Evolutionary conservation across 2,888 invertebrate species (phyloP).

Genomic region (Alitta virens): DNA sequence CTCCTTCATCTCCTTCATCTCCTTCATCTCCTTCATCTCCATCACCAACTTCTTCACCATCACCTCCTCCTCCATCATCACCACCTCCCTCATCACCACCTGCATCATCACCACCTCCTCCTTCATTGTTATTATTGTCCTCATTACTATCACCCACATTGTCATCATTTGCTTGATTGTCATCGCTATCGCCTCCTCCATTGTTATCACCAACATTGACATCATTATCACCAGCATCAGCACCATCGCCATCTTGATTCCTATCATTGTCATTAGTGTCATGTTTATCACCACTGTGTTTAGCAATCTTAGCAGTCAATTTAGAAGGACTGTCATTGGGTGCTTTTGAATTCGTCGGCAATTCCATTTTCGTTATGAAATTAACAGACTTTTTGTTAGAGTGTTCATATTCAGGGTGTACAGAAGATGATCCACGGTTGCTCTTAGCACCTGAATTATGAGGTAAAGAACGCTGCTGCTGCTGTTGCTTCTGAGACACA

Average conservation of each 20-base stretch:
- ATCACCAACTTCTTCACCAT: neutral
- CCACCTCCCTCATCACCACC: slow-evolving; percentile 3
- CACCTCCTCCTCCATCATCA: slow-evolving; percentile 1
- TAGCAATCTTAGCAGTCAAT: neutral
- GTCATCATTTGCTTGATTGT: slow-evolving; percentile 5
- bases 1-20: neutral
- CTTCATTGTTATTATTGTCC: neutral
- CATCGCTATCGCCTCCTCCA: neutral
- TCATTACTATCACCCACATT: neutral
- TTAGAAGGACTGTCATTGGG: too few relatives aligned
- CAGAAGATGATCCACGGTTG: too few relatives aligned
- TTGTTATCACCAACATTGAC: neutral
- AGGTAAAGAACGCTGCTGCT: too few relatives aligned
- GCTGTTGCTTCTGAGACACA: too few relatives aligned
- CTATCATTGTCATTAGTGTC: neutral
- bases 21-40: neutral
- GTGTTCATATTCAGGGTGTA: too few relatives aligned
- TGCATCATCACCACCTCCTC: neutral
- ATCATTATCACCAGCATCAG: neutral
- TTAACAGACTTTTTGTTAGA: too few relatives aligned
- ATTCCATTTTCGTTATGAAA: too few relatives aligned
- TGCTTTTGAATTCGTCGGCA: too few relatives aligned
- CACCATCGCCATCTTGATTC: neutral
- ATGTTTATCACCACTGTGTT: neutral
- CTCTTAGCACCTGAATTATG: too few relatives aligned